These are phyloP conservation scores for Temnothorax curvispinosus DNA, from an alignment of 1,140 invertebrate species.

Conservation along the genomic window DNA sequence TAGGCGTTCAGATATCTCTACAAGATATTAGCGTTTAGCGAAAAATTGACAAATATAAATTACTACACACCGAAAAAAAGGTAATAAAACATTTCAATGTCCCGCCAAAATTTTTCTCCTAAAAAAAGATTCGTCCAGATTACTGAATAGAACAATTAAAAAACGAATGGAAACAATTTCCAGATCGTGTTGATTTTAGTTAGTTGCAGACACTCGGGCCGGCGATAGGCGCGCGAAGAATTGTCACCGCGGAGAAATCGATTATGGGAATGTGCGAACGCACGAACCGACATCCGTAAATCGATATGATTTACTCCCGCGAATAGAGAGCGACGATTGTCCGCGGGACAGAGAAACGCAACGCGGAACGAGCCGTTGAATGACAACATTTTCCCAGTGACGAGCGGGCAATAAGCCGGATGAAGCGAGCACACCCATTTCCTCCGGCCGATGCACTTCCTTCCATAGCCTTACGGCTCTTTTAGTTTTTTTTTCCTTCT, in stretches of 20 bases:
- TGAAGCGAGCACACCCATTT: slow-evolving; percentile 68
- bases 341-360: neutral
- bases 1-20: neutral
- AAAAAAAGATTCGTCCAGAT: neutral
- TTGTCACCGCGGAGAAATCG: slow-evolving; percentile 32
- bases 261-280: slow-evolving; percentile 24
- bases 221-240: slow-evolving; percentile 13
- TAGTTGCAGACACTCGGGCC: neutral
- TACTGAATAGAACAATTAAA: slow-evolving; percentile 3
- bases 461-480: slow-evolving; percentile 62
- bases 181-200: slow-evolving; percentile 21
- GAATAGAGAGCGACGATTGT: slow-evolving; percentile 55
- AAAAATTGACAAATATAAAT: neutral
- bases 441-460: slow-evolving; percentile 71
- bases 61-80: neutral
- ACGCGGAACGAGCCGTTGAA: slow-evolving; percentile 3
- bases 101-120: neutral
- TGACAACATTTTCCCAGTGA: slow-evolving; percentile 66
- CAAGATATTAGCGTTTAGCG: neutral
- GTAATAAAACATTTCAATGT: neutral
- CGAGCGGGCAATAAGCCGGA: slow-evolving; percentile 66
- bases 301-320: slow-evolving; percentile 61
- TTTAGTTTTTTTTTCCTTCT: neutral
- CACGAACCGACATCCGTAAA: slow-evolving; percentile 51
- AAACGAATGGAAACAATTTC: slow-evolving; percentile 15